Evolutionary conservation across 2,113 vertebrate species (phyloP), one percentile per base, ranked within the genome.

Genomic region (Sorex araneus): DNA sequence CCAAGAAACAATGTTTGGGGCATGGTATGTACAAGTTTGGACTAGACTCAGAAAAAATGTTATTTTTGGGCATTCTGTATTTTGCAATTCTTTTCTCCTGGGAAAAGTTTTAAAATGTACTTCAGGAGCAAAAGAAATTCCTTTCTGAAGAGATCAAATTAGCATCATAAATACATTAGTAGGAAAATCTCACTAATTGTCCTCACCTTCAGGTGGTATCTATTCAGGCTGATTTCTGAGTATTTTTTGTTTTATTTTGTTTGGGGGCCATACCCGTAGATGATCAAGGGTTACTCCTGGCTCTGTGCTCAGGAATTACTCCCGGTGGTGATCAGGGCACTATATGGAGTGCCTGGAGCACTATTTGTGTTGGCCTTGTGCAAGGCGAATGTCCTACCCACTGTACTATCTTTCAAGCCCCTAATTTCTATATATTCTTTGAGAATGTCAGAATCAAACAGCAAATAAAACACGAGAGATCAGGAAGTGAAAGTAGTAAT

Each of bases 101-200:
- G 78, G 83, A 77, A 32, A 86, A 50, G 63, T 80, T 87, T 90
- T 84, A 63, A 95, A 94, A 71, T 84, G 30, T 81, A 81, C 75
- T 90, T 96, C 92, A 79, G 83, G 89, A 84, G 77, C 69, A 84
- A 50, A 92, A 95, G 27, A 90, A 82, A 90, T 84, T 93, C 67
- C 34, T 67, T 67, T 80, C 82, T 92, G 78, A 76, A 71, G 30
- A 90, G 54, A 95, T 90, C 47, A 84, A 92, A 90, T 95, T 64
- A 90, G 28, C 36, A 50, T 82, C 43, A 69, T 67, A 94, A 92
- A 77, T 84, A 40, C 19, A 80, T 90, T 67, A 67, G 63, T 67
- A 77, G 83, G 77, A 95, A 77, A 94, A 82, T 71, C 74, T 92
- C 75, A 90, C 36, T 71, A 80, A 28, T 47, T 96, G 45, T 73